Percentiles rank a stretch among this genome's conserved stretches.
Conservation (phyloP, 2,113 vertebrate species). For the Tetrao urogallus region DNA sequence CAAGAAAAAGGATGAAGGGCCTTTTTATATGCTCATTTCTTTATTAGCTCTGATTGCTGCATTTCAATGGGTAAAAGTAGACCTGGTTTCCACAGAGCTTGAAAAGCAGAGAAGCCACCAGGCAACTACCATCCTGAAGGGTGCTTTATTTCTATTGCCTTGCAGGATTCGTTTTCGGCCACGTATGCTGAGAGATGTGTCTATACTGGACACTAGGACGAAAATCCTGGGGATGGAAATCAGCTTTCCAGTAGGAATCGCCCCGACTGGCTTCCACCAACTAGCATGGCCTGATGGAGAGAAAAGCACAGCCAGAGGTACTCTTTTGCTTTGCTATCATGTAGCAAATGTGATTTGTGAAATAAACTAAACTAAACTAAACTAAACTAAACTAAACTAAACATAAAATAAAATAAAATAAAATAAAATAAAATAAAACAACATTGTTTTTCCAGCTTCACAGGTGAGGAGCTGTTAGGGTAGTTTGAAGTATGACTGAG, state of each 20-base stretch:
- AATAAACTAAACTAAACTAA: no score
- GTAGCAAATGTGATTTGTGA: not conserved
- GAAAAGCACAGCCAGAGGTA: constrained; percentile 92
- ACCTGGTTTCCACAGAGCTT: not conserved
- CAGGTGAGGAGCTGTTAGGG: not conserved
- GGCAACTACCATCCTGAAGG: not conserved
- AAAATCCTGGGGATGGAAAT: constrained; percentile 87
- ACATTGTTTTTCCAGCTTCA: not conserved
- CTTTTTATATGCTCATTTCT: not conserved
- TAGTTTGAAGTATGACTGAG: not conserved
- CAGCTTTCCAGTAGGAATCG: constrained; percentile 90
- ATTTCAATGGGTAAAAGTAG: not conserved
- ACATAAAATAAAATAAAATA: no score
- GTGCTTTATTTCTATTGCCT: not conserved
- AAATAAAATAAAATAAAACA: not conserved
- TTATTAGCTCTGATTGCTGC: not conserved
- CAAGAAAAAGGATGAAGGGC: not conserved
- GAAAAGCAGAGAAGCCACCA: not conserved
- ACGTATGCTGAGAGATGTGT: constrained; percentile 86
- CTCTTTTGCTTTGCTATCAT: not conserved
- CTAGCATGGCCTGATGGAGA: constrained; percentile 93
- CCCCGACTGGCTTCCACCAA: constrained; percentile 90
- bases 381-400: no score
- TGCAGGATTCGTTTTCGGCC: constrained; percentile 89
- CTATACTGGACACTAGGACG: constrained; percentile 83